Evolutionary conservation across 2,113 vertebrate species (phyloP), one percentile per base, ranked within the genome.

Genomic region (Cololabis saira): DNA sequence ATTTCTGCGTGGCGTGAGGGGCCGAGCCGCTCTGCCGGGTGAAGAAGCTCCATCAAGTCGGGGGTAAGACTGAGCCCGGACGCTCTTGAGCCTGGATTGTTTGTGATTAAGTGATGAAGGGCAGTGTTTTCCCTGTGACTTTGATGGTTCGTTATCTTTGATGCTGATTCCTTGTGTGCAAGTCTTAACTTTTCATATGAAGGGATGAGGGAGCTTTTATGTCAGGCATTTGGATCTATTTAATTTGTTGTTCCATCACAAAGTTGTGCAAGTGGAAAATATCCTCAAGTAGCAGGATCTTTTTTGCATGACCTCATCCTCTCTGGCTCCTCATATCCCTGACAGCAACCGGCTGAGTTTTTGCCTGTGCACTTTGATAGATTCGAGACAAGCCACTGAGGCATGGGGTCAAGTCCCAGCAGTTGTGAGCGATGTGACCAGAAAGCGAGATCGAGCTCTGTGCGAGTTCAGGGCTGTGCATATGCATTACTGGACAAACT

Each of bases 361-460:
- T 78, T 86, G 74, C 79, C 84, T 84, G 82, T 70, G 74, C 78
- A 76, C 76, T 89, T 86, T 87, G 86, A 84, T 76, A 68, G 82
- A 87, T 90, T 86, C 80, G 80, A 86, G 81, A 79, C 76, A 82
- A 89, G 85, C 52, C 70, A 64, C 71, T 76, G 77, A 83, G 83
- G 71, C 80, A 81, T 54, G 47, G 83, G 89, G 88, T 87, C 80
- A 84, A 72, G 78, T 88, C 82, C 73, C 83, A 72, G 74, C 78
- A 84, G 84, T 78, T 85, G 64, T 58, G 47, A 56, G 30, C 8
- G 74, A 88, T 82, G 84, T 86, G 88, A 83, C 81, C 60, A 67
- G 87, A 92, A 85, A 89, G 76, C 42, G 24, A 61, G 76, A 88
- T 76, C 42, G 68, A 19, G 42, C 53, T 50, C 67, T n/a, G 64